These are phyloP conservation scores for Cardiocondyla obscurior DNA, from an alignment of 1,140 invertebrate species.

Conservation along the genomic window DNA sequence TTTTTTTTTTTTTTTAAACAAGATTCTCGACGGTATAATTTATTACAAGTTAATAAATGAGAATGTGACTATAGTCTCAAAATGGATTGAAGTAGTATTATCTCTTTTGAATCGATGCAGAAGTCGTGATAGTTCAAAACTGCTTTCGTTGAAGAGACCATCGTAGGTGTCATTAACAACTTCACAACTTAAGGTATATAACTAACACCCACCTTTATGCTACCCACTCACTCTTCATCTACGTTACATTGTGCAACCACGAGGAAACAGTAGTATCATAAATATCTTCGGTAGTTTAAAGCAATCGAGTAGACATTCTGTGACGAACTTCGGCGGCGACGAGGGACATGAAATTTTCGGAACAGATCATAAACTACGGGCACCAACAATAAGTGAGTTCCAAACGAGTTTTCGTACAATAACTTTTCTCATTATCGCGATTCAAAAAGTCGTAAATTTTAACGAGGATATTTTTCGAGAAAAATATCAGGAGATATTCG, in stretches of 20 bases:
- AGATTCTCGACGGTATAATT: not conserved
- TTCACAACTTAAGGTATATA: constrained; percentile 32
- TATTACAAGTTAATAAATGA: not conserved
- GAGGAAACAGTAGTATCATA: constrained; percentile 52
- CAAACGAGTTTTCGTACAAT: not conserved
- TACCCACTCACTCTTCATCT: constrained; percentile 47
- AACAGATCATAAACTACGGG: constrained; percentile 3
- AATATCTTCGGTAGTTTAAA: constrained; percentile 47
- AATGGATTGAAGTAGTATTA: not conserved
- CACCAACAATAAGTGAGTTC: not conserved
- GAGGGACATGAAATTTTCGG: constrained; percentile 20
- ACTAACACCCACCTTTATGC: constrained; percentile 38
- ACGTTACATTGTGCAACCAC: constrained; percentile 47
- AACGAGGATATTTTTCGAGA: not conserved
- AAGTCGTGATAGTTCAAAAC: not conserved
- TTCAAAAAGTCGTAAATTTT: not conserved
- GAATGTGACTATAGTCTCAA: not conserved
- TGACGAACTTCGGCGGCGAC: constrained; percentile 10
- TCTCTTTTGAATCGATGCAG: constrained; percentile 21
- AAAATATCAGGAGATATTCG: not conserved
- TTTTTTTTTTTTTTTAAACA: not conserved
- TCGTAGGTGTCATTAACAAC: constrained; percentile 46
- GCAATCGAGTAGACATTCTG: not conserved
- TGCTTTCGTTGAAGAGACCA: constrained; percentile 34
- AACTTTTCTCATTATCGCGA: not conserved